Evolutionary conservation across 2,888 invertebrate species (phyloP).

Genomic region (Buathra laborator): DNA sequence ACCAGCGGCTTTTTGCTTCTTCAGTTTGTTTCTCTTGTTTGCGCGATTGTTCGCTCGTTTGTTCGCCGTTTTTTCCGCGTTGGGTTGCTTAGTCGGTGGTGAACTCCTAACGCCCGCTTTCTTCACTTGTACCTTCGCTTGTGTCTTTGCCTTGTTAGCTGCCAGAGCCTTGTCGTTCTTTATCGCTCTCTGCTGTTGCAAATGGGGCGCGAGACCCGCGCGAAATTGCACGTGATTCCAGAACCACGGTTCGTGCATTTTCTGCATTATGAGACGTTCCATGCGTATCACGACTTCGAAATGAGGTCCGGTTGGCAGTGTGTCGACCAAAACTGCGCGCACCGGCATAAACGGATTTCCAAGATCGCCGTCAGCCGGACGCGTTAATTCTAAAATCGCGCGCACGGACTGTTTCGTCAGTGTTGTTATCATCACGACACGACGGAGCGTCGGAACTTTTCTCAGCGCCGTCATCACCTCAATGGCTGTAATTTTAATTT

Average conservation of each 20-base stretch:
- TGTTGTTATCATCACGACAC: constrained; percentile 82
- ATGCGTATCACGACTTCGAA: constrained; percentile 83
- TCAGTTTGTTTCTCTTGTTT: constrained; percentile 46
- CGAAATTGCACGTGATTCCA: constrained; percentile 63
- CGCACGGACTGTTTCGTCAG: constrained; percentile 83
- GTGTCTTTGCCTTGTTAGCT: constrained; percentile 3
- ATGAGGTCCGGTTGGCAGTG: constrained; percentile 80
- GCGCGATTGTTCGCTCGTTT: constrained; percentile 50
- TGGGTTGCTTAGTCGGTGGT: not conserved
- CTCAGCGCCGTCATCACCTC: constrained; percentile 81
- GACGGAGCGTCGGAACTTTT: constrained; percentile 78
- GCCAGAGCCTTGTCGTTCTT: not conserved
- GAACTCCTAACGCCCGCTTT: constrained; percentile 25
- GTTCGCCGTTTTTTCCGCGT: constrained; percentile 8
- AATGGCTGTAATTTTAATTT: constrained; percentile 75
- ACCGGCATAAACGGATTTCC: constrained; percentile 82
- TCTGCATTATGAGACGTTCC: constrained; percentile 80
- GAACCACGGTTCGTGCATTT: constrained; percentile 71
- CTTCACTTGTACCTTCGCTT: constrained; percentile 33
- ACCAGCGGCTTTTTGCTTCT: constrained; percentile 44
- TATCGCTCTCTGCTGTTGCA: constrained; percentile 24
- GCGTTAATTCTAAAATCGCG: constrained; percentile 82
- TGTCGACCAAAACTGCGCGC: constrained; percentile 81
- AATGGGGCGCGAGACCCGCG: constrained; percentile 40
- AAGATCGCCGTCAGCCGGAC: constrained; percentile 76